phyloP scores from a whole-genome alignment of 2,113 vertebrate species.

The Periophthalmodon schlosseri region DNA sequence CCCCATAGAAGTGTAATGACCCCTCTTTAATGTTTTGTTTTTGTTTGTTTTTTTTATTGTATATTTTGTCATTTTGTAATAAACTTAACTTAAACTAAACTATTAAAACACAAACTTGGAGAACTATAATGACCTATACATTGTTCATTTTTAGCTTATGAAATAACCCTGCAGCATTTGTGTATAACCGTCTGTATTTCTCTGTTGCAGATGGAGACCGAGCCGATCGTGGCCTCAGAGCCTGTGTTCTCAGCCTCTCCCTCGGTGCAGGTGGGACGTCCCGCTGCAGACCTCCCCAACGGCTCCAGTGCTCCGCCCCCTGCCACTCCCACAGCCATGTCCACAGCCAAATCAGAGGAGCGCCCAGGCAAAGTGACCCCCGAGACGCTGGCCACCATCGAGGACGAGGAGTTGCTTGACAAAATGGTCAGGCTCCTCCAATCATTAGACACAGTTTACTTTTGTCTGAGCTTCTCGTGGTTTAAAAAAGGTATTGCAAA shows the following conservation, averaged over 20 bases:
- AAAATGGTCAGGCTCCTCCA: constrained; percentile 86
- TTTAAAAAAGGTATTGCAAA: neutral
- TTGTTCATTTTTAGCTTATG: too few relatives aligned
- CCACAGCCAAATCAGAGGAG: constrained; percentile 52
- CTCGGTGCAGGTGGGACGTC: constrained; percentile 42
- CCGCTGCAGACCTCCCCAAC: constrained; percentile 73
- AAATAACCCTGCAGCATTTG: too few relatives aligned
- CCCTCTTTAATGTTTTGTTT: too few relatives aligned
- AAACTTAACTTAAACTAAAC: too few relatives aligned
- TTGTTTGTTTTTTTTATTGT: too few relatives aligned
- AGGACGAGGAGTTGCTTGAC: constrained; percentile 92
- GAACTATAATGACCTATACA: too few relatives aligned
- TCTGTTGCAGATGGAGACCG: constrained; percentile 79
- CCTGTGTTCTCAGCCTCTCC: constrained; percentile 57
- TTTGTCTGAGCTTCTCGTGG: too few relatives aligned
- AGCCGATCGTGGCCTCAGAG: constrained; percentile 70
- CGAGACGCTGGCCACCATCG: constrained; percentile 85
- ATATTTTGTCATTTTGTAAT: too few relatives aligned
- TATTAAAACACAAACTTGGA: too few relatives aligned
- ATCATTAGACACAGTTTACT: neutral
- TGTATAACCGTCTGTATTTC: neutral
- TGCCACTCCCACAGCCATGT: too few relatives aligned
- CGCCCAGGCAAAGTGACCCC: constrained; percentile 74
- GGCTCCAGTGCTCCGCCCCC: constrained; percentile 63
- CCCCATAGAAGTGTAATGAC: too few relatives aligned